Base-by-base conservation (phyloP, 2,888 invertebrate species). In the Xanthia icteritia region DNA sequence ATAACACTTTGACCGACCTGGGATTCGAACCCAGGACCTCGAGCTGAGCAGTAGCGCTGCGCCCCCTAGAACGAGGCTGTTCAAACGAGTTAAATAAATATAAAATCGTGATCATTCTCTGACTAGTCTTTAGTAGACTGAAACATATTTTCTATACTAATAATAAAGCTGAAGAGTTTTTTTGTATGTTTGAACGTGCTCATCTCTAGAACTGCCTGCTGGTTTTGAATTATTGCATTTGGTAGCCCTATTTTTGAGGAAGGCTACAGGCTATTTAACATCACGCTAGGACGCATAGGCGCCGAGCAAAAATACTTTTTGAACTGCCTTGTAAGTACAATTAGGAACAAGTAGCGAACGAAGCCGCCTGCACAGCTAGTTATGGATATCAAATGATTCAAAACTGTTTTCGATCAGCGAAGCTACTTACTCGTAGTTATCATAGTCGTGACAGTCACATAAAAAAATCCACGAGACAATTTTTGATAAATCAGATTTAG, bases 361-460 rank as follows among this genome's bases (percentile, higher is more conserved):
- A 31, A 60, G 31, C 15, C 31, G 31, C 39, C 42, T 17, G n/a
- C 17, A 36, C 1, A 48, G 13, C 13, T n/a, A 48, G 11, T 66
- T 5, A 1, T 20, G 36, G 13, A 66, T 66, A 15, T 27, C 2
- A 45, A 65, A 48, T 23, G 9, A 1, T n/a, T 1, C 13, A 65
- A 39, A 76, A 58, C n/a, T 3, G 1, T 31, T 60, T 78, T 78
- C 56, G 5, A 76, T 78, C 58, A 48, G 9, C 27, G 17, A 27
- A 48, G 0, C 13, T 77, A 61, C 15, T 51, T 31, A 77, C n/a
- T 31, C 80, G 23, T 54, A 15, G 1, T 17, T 36, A 56, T 48
- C 23, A 56, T 23, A 5, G 2, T 36, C 64, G 6, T 60, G 74
- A 78, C 81, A 60, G 64, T 81, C 81, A 76, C 45, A 2, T 27